These are phyloP conservation scores for Catharus minimus DNA, from an alignment of 2,113 vertebrate species.

Conservation along the genomic window DNA sequence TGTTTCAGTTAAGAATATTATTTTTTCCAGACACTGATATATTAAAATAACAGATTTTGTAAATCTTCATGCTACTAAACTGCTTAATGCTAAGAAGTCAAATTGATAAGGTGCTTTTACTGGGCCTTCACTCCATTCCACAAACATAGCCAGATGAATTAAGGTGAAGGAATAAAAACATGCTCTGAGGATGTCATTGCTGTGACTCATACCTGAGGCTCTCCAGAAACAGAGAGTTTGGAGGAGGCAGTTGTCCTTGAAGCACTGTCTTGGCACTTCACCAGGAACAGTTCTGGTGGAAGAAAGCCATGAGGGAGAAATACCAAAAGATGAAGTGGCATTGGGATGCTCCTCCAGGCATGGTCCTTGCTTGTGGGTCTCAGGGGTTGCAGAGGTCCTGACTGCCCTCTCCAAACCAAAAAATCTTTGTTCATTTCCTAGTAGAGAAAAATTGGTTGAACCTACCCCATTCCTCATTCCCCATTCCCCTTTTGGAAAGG, in stretches of 20 bases:
- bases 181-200: not conserved
- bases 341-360: not conserved
- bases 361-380: not conserved
- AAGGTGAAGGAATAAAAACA: not conserved
- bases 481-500: not conserved
- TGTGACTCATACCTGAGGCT: not conserved
- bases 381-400: not conserved
- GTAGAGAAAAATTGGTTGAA: not conserved
- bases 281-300: not conserved
- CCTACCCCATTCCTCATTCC: not conserved
- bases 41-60: conserved; percentile 9
- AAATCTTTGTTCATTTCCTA: not conserved
- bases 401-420: not conserved
- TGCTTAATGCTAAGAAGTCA: not conserved
- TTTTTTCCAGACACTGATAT: not conserved
- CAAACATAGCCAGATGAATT: not conserved
- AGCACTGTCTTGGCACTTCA: not conserved
- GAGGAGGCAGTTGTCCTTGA: not conserved
- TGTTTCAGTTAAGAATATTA: not conserved
- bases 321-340: not conserved
- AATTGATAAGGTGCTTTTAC: not conserved
- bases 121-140: not conserved
- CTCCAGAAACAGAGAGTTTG: not conserved
- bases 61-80: not conserved
- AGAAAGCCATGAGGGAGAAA: not conserved